Base-by-base conservation (phyloP, 2,888 invertebrate genomes). In the Ctena decussata region DNA sequence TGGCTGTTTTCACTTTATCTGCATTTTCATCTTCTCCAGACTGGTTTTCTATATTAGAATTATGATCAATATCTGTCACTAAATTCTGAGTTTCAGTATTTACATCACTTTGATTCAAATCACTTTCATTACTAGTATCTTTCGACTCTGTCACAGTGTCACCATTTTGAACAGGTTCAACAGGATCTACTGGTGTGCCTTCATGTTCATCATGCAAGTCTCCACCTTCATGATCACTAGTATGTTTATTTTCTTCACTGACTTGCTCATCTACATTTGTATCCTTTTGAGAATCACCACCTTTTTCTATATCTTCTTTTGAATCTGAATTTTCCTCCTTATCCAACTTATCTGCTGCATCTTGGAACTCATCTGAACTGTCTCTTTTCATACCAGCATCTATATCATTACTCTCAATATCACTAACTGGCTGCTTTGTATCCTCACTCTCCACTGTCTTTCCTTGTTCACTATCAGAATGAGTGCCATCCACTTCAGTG, bases 331-430 rank as follows among this genome's bases (percentile, higher is more conserved):
- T 57, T 30, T 24, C 30, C 18, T 65, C 65, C 8, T 35, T 35
- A 8, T 78, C 83, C 30, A 71, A 27, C 30, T 44, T 53, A 53
- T 82, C 87, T 41, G 70, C 69, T 21, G 85, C 87, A 85, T 88
- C 87, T 49, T 88, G 83, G 81, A 83, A 85, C 53, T 77, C 80
- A 41, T 85, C 87, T 46, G 79, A 82, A 87, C 74, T 82, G 37
- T 84, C 83, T 49, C 73, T 77, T 44, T 85, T 87, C 15, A 53
- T 79, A 71, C 74, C 77, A 69, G 41, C 78, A 49, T n/a, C 46
- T 72, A 60, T 72, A 76, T 77, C 24, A 35, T 65, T 35, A 5
- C 21, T n/a, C 32, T 65, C 6, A 57, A 24, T 57, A 57, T 57
- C 57, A 57, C 57, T 57, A 27, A 27, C 57, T 27, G 57, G 3